These are phyloP conservation scores for Ahaetulla prasina DNA, from an alignment of 2,113 vertebrate genomes.

Conservation along the genomic window DNA sequence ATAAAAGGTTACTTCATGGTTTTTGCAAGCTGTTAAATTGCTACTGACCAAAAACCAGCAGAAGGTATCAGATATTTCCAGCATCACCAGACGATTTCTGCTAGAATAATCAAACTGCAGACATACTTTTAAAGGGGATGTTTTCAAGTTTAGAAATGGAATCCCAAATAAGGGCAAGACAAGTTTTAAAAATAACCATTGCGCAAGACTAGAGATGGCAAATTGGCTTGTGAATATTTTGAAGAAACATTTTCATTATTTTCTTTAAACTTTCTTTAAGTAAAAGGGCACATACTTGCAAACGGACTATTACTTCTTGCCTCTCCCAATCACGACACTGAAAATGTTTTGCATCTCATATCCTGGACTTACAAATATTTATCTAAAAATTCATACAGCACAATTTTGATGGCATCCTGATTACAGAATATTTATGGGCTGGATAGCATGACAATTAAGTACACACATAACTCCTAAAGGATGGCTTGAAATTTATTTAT, in stretches of 20 bases:
- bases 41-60: conserved; percentile 39
- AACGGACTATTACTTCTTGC: conserved; percentile 17
- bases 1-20: conserved; percentile 34
- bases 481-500: neutral
- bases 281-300: conserved; percentile 46
- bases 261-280: conserved; percentile 54
- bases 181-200: conserved; percentile 55
- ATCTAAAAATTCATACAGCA: conserved; percentile 50
- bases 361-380: conserved; percentile 46
- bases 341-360: conserved; percentile 21
- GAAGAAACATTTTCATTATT: conserved; percentile 62
- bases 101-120: conserved; percentile 63
- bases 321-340: conserved; percentile 44
- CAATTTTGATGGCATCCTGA: conserved; percentile 3
- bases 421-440: neutral
- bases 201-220: conserved; percentile 38
- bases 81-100: conserved; percentile 57
- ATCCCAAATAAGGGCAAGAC: conserved; percentile 42
- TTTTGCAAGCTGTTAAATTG: conserved; percentile 47
- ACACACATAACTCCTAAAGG: neutral
- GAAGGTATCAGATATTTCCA: conserved; percentile 41
- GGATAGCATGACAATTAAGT: neutral
- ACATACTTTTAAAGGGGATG: conserved; percentile 49
- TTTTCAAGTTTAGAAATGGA: conserved; percentile 60
- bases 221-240: conserved; percentile 27